Conservation (phyloP, 2,888 invertebrate species). For the Calameuta idolon region DNA sequence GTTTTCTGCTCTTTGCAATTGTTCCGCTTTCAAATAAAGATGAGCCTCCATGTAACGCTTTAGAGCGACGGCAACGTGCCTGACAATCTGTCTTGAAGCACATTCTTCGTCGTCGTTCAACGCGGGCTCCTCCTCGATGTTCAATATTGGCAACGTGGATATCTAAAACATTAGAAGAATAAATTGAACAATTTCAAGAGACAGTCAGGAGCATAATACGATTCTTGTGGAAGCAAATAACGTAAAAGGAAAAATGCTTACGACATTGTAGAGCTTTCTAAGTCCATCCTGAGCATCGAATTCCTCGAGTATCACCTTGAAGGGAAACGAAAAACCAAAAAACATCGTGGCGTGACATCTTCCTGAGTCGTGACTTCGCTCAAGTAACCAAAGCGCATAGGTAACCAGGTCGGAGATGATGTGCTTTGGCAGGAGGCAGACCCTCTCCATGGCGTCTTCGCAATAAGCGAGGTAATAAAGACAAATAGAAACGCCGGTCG, state of each 20-base stretch:
- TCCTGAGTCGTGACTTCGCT: constrained; percentile 98
- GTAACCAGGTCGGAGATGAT: constrained; percentile 84
- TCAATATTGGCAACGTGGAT: constrained; percentile 86
- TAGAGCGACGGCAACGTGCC: constrained; percentile 91
- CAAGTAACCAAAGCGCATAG: constrained; percentile 94
- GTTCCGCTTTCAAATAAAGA: constrained; percentile 82
- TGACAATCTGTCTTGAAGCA: constrained; percentile 88
- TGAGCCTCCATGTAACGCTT: constrained; percentile 94
- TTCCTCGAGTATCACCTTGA: constrained; percentile 91
- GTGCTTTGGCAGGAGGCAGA: constrained; percentile 86
- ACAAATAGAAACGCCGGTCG: constrained; percentile 96
- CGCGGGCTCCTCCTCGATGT: constrained; percentile 73
- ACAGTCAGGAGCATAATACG: constrained; percentile 15
- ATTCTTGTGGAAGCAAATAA: constrained; percentile 50
- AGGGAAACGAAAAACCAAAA: constrained; percentile 94
- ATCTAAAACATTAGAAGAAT: constrained; percentile 68
- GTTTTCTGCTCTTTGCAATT: constrained; percentile 73
- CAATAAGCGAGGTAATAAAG: constrained; percentile 97
- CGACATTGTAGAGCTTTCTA: constrained; percentile 93
- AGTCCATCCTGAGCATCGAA: constrained; percentile 96
- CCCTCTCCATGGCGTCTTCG: constrained; percentile 97
- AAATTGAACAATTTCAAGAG: constrained; percentile 5
- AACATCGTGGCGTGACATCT: constrained; percentile 98
- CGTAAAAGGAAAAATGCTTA: constrained; percentile 62
- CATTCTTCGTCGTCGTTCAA: constrained; percentile 90